A percentile compares a stretch with the other conserved stretches of the same genome.
These are phyloP conservation scores for Hormaphis cornu DNA, from an alignment of 1,140 invertebrate species.

Conservation along the genomic window DNA sequence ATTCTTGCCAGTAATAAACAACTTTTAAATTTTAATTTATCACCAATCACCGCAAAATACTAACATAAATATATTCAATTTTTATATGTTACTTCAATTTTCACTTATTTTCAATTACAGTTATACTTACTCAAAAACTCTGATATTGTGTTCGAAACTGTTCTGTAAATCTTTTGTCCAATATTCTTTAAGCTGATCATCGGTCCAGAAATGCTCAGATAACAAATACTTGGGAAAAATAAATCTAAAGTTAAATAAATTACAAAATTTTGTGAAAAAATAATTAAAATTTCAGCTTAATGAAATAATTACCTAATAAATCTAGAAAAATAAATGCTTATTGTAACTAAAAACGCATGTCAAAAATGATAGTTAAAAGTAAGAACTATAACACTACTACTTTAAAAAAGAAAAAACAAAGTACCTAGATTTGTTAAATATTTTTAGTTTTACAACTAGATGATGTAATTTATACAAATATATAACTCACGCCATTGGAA, in stretches of 20 bases:
- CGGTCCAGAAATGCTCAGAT: slow-evolving; percentile 22
- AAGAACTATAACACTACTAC: no score
- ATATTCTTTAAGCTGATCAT: slow-evolving; percentile 18
- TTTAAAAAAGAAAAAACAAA: no score
- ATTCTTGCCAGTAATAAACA: no score
- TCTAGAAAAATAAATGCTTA: no score
- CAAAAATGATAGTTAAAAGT: background rate
- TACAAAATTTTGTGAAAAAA: background rate
- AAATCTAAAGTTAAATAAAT: slow-evolving; percentile 9
- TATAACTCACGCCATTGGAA: slow-evolving; percentile 24
- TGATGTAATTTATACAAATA: background rate
- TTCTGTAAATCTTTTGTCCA: slow-evolving; percentile 5
- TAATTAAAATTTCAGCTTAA: no score
- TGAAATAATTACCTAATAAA: no score
- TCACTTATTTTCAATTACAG: no score
- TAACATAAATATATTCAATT: no score
- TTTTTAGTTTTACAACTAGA: background rate
- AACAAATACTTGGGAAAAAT: slow-evolving; percentile 25
- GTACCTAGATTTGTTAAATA: no score
- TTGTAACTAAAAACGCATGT: background rate
- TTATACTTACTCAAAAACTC: slow-evolving; percentile 28
- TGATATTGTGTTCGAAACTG: slow-evolving; percentile 1
- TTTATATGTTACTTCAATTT: no score
- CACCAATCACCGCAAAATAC: no score
- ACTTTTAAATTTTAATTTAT: background rate